Evolutionary conservation across 1,140 invertebrate genomes (phyloP).

Genomic region (Hylaeus volcanicus): DNA sequence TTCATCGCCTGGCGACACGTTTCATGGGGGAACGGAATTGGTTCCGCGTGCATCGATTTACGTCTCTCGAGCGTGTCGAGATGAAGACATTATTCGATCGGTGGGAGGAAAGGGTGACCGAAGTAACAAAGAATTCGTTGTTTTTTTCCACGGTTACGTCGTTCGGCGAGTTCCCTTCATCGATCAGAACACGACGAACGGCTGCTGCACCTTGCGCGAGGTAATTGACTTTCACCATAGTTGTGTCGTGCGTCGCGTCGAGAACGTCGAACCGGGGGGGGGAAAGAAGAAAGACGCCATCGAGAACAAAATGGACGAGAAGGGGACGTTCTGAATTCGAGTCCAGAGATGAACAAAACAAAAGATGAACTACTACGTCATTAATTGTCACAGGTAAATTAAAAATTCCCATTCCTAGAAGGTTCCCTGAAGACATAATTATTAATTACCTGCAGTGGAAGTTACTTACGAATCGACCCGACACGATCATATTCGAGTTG

Average conservation of each 20-base stretch:
- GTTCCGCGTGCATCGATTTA: not conserved
- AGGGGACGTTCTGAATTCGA: too few relatives aligned
- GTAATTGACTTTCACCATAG: constrained; percentile 53
- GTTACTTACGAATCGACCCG: too few relatives aligned
- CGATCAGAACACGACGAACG: not conserved
- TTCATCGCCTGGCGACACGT: not conserved
- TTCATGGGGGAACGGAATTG: not conserved
- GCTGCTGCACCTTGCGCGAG: not conserved
- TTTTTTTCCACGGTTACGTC: not conserved
- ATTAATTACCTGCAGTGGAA: too few relatives aligned
- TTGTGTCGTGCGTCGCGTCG: constrained; percentile 1
- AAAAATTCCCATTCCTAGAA: too few relatives aligned
- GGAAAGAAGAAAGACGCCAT: too few relatives aligned
- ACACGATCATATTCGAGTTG: too few relatives aligned
- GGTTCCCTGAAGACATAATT: too few relatives aligned
- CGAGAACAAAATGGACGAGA: not conserved
- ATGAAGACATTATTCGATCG: not conserved
- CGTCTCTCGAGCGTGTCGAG: not conserved
- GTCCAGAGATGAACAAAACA: not conserved
- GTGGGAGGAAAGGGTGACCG: not conserved
- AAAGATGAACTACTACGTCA: not conserved
- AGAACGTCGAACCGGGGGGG: not conserved
- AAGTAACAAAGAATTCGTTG: not conserved
- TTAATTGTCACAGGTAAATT: too few relatives aligned
- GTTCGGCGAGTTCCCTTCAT: not conserved